Evolutionary conservation across 1,140 invertebrate genomes (phyloP), one percentile per base, ranked within the genome.

Genomic region (Apis laboriosa): DNA sequence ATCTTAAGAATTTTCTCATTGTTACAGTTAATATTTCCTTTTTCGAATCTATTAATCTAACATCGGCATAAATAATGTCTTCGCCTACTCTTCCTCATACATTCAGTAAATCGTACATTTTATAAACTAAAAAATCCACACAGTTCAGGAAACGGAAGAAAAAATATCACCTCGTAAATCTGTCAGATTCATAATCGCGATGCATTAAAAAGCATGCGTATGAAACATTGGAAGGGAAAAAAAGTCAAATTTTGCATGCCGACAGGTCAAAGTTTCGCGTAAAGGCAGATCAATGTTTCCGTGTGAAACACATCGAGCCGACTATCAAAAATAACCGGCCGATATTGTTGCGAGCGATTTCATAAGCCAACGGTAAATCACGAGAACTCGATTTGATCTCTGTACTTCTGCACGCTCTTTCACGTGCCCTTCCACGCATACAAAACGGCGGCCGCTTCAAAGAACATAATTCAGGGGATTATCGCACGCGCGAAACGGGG

Each of bases 381-480:
- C 73, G 84, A 55, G 75, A 85, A 85, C 64, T 83, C 87, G 80
- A 88, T 88, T 75, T 85, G 86, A 85, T 85, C 80, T 75, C 76
- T 63, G 77, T 80, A 77, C 73, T 76, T 80, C 49, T 71, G 85
- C 80, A 56, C 75, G 78, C 86, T 43, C 53, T 84, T 68, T 84
- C 86, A 55, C 83, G 77, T 79, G 77, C 84, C 73, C 86, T 86
- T 81, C 77, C 77, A 79, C 74, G 82, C 79, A 68, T 82, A 80
- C 86, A 88, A 87, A 77, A 88, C 79, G 78, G 68, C 64, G 80
- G 55, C 80, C 86, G 86, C 84, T 85, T 88, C 86, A 88, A 88
- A 88, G 87, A 88, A 89, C 88, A 89, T 89, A 88, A 88, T 89
- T 89, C 87, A 86, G 79, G 82, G 88, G 87, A 88, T 88, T 88